Percentiles rank a stretch among this genome's conserved stretches.
phyloP scores from a whole-genome alignment of 1,140 invertebrate genomes.

The Lepidurus arcticus region DNA sequence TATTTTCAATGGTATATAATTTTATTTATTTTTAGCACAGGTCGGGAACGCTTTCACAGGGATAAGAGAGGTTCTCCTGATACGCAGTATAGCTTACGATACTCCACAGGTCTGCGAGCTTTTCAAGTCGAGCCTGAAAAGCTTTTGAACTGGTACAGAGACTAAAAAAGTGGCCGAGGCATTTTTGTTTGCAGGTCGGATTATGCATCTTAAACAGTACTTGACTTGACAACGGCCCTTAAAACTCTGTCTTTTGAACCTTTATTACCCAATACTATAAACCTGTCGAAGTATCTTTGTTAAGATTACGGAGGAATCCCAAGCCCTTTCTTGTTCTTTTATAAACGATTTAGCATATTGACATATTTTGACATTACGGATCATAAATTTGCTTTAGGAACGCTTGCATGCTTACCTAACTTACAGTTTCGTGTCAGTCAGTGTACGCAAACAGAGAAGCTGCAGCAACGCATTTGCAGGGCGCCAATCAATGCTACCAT shows the following conservation, averaged over 20 bases:
- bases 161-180: slow-evolving; percentile 9
- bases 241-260: neutral
- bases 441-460: slow-evolving; percentile 9
- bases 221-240: slow-evolving; percentile 1
- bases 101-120: neutral
- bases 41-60: neutral
- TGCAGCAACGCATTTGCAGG: neutral
- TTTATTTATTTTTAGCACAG: neutral
- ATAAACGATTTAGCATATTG: neutral
- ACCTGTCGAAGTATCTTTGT: neutral
- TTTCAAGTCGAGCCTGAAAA: neutral
- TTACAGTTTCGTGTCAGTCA: neutral
- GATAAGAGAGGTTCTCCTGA: neutral
- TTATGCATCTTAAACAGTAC: slow-evolving; percentile 8
- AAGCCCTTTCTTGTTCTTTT: neutral
- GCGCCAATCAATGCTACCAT: slow-evolving; percentile 11
- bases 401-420: neutral
- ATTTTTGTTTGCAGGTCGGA: slow-evolving; percentile 6
- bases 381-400: neutral
- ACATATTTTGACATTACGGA: neutral
- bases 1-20: neutral
- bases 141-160: slow-evolving; percentile 4
- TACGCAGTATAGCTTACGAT: neutral
- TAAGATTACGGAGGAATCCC: neutral
- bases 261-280: neutral